These are phyloP conservation scores for Prionchulus punctatus DNA, from an alignment of 2,888 invertebrate species.

Conservation along the genomic window DNA sequence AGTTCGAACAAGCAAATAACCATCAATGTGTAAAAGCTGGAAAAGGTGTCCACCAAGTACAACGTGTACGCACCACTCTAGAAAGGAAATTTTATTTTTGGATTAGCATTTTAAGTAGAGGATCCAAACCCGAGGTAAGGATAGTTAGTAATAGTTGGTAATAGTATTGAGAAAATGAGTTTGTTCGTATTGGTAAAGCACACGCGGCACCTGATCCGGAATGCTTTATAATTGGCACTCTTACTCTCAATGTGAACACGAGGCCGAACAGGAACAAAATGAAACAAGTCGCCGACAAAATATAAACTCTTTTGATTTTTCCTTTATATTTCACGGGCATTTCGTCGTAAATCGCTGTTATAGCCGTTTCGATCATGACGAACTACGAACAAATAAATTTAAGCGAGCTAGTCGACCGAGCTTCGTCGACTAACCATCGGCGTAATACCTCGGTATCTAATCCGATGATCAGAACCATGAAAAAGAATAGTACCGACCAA, in stretches of 20 bases:
- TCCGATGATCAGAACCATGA: slow-evolving; percentile 87
- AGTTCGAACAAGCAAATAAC: neutral
- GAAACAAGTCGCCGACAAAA: neutral
- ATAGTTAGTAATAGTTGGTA: too few species aligned
- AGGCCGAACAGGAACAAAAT: neutral
- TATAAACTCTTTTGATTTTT: neutral
- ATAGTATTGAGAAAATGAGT: too few species aligned
- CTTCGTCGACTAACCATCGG: neutral
- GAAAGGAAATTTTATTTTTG: neutral
- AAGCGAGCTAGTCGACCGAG: neutral
- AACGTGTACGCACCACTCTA: neutral
- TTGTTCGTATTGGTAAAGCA: too few species aligned
- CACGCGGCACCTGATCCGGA: too few species aligned
- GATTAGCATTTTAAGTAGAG: too few species aligned
- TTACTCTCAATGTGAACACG: neutral
- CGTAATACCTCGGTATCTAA: slow-evolving; percentile 74
- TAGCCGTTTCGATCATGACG: slow-evolving; percentile 3
- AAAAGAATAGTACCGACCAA: slow-evolving; percentile 89
- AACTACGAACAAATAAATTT: neutral
- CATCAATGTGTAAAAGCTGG: neutral
- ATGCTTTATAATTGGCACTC: too few species aligned
- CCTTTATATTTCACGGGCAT: neutral
- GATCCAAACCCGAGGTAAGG: too few species aligned
- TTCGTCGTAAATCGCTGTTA: neutral
- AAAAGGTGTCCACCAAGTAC: neutral